Evolutionary conservation across 2,797 vertebrate genomes (phyloP), one percentile per base, ranked within the genome.

Genomic region (Enteromius trimaculatus): DNA sequence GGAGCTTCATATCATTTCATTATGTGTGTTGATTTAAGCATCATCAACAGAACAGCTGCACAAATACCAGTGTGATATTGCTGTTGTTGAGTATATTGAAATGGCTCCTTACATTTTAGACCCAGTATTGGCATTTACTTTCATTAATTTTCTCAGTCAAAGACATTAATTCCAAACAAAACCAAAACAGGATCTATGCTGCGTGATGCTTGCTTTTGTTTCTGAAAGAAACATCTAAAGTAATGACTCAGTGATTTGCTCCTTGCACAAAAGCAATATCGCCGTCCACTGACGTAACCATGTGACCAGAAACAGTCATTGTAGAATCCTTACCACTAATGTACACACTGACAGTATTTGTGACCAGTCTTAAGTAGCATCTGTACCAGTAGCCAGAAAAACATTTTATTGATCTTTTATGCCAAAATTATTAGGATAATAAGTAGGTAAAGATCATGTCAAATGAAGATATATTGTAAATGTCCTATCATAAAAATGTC

Each of bases 1-100:
- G 37, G 39, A 62, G 53, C 44, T 80, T 47, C 26, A 62, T 37
- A 19, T 74, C 42, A 34, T 74, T 81, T 37, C 74, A 81, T 72
- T 72, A 64, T 17, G 55, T 21, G 14, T 23, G 14, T 74, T 39
- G 4, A 81, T 37, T 72, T 62, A 47, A 75, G 51, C 6, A 2
- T 37, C 9, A 58, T 8, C 34, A 68, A 5, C 19, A 39, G 9
- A 39, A 37, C 65, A 60, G 17, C 34, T n/a, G 6, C 71, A 72
- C 9, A 17, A 31, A 5, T 51, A 29, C 0, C 2, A 58, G 13
- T 58, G 31, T 58, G 51, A 76, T 76, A 9, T 58, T 58, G 29
- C 6, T 31, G 14, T 70, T 6, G 19, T 53, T 53, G 10, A 23
- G 6, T 23, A 55, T 55, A 8, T 3, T 1, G 21, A 75, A 37